Percentiles rank a stretch among this genome's conserved stretches.
Evolutionary conservation across 2,888 invertebrate species (phyloP).

Genomic region (Lamellibrachia columna): DNA sequence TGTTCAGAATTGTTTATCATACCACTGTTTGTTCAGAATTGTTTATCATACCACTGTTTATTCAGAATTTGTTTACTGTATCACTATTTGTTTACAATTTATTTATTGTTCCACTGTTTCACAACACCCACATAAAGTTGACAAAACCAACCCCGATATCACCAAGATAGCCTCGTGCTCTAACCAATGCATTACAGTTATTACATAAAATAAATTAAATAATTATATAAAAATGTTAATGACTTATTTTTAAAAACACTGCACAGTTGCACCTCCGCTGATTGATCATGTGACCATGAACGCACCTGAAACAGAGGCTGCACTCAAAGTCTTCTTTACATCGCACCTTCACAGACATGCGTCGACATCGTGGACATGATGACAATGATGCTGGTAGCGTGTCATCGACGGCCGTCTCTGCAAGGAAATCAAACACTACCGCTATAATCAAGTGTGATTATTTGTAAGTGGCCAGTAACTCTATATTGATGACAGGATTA

Average conservation of each 20-base stretch:
- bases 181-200: neutral
- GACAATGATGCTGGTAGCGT: neutral
- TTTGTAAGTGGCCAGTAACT: neutral
- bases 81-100: neutral
- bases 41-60: neutral
- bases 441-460: neutral
- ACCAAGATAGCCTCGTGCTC: no score
- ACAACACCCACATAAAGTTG: no score
- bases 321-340: constrained; percentile 41
- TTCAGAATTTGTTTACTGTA: neutral
- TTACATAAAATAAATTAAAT: neutral
- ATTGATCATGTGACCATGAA: neutral
- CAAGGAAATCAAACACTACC: neutral
- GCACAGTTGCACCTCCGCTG: neutral
- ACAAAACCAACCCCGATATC: no score
- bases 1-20: neutral
- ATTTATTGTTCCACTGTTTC: neutral
- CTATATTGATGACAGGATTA: neutral
- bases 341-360: neutral
- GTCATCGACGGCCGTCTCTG: neutral
- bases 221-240: neutral
- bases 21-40: neutral
- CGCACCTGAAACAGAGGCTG: constrained; percentile 39
- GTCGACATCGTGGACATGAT: neutral
- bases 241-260: neutral